A percentile compares a stretch with the other conserved stretches of the same genome.
Evolutionary conservation across 2,797 vertebrate species (phyloP).

Genomic region (Poeciliopsis turneri): DNA sequence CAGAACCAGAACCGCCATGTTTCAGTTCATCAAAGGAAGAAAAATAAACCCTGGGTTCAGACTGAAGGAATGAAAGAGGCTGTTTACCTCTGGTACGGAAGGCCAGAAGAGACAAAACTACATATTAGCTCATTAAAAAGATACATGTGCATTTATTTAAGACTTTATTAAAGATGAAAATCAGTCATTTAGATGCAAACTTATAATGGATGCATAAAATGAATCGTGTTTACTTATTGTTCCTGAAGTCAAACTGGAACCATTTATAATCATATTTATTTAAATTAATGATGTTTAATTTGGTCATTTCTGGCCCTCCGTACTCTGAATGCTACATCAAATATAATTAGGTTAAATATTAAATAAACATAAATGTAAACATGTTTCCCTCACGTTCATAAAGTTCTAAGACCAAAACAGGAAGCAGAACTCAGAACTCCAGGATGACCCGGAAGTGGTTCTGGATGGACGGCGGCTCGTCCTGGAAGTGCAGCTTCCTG

Average conservation of each 20-base stretch:
- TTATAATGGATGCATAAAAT: neutral
- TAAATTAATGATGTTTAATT: neutral
- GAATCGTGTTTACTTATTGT: neutral
- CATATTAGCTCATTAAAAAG: neutral
- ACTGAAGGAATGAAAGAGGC: neutral
- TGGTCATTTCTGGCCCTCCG: neutral
- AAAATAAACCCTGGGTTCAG: neutral
- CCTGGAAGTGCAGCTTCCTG: constrained; percentile 89
- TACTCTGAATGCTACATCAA: neutral
- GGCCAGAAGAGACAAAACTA: neutral
- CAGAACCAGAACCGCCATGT: neutral
- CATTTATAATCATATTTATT: neutral
- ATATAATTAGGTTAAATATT: neutral
- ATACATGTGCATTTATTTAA: neutral
- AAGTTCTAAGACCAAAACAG: no score
- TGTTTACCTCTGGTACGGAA: neutral
- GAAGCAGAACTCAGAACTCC: constrained; percentile 75
- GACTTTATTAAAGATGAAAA: neutral
- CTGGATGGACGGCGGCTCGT: constrained; percentile 88
- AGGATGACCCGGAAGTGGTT: constrained; percentile 96
- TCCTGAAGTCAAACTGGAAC: neutral
- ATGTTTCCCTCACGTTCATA: neutral
- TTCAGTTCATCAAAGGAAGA: neutral
- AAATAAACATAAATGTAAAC: neutral
- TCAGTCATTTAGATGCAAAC: neutral